Conservation (phyloP, 2,113 vertebrate species). For the Menura novaehollandiae region DNA sequence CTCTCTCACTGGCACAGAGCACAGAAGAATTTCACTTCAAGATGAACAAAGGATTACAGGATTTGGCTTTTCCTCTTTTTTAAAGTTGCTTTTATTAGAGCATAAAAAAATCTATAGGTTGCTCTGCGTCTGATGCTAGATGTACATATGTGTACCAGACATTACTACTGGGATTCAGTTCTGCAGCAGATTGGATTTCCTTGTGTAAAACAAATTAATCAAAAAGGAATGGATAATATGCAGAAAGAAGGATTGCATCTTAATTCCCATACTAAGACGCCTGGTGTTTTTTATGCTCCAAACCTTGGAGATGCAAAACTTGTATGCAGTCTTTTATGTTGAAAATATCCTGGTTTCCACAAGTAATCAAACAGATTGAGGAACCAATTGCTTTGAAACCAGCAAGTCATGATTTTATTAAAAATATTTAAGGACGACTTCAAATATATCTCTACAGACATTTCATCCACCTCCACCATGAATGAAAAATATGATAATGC, state of each 20-base stretch:
- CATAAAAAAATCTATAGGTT: neutral
- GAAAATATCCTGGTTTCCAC: neutral
- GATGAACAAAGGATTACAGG: neutral
- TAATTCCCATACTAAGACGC: neutral
- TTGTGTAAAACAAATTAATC: neutral
- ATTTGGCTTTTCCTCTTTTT: neutral
- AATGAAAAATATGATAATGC: slow-evolving; percentile 11
- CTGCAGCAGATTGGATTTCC: neutral
- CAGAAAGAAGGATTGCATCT: neutral
- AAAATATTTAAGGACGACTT: slow-evolving; percentile 3
- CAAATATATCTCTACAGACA: slow-evolving; percentile 2
- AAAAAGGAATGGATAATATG: neutral
- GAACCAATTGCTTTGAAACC: neutral
- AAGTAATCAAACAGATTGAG: neutral
- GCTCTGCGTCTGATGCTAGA: neutral
- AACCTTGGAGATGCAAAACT: neutral
- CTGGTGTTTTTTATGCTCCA: neutral
- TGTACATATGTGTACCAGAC: neutral
- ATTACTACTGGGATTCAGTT: neutral
- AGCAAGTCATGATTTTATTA: slow-evolving; percentile 4
- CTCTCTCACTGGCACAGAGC: neutral
- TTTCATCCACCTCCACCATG: neutral
- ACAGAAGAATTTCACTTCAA: neutral
- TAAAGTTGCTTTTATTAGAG: neutral
- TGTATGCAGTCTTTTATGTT: neutral